phyloP scores from a whole-genome alignment of 2,888 invertebrate species.

The Eristalis arbustorum region DNA sequence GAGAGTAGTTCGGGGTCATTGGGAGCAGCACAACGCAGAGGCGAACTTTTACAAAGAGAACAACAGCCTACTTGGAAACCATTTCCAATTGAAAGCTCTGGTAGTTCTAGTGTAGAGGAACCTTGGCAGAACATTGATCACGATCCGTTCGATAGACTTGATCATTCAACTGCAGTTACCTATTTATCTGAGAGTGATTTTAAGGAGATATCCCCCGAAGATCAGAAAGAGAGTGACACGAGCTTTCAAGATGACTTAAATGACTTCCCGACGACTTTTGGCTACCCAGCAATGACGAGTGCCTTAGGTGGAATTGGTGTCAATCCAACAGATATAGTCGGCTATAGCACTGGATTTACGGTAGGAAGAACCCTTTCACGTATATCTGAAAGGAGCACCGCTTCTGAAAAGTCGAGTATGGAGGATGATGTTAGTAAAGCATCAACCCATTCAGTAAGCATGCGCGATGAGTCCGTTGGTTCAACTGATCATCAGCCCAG shows the following conservation, averaged over 20 bases:
- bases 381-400: conserved; percentile 93
- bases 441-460: conserved; percentile 90
- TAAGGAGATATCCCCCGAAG: conserved; percentile 82
- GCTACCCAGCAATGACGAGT: conserved; percentile 84
- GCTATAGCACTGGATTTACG: conserved; percentile 88
- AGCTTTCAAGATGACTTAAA: conserved; percentile 88
- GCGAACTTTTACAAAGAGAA: conserved; percentile 83
- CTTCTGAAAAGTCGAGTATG: conserved; percentile 92
- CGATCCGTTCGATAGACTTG: conserved; percentile 83
- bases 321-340: conserved; percentile 85
- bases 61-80: conserved; percentile 91
- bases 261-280: conserved; percentile 88
- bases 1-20: conserved; percentile 88
- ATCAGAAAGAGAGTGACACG: conserved; percentile 82
- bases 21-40: conserved; percentile 86
- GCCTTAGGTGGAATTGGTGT: conserved; percentile 81
- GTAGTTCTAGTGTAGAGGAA: conserved; percentile 92
- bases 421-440: conserved; percentile 93
- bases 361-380: conserved; percentile 89
- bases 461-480: conserved; percentile 90
- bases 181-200: conserved; percentile 79
- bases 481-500: conserved; percentile 93
- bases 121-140: conserved; percentile 89
- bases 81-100: conserved; percentile 91
- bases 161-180: conserved; percentile 78